phyloP scores from a whole-genome alignment of 2,888 invertebrate species.

The Herminia tarsipennalis region DNA sequence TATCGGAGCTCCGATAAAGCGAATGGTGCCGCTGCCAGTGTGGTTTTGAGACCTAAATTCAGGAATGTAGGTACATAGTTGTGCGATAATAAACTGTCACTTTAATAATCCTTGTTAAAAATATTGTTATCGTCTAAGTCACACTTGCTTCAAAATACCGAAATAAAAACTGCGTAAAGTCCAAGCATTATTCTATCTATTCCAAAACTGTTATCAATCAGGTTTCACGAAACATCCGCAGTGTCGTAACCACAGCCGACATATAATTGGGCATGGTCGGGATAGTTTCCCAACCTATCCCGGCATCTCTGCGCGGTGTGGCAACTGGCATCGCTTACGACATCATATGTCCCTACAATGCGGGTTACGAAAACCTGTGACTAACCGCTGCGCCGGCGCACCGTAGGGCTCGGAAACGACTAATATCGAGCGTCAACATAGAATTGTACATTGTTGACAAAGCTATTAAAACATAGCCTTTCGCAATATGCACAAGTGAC shows the following conservation, averaged over 20 bases:
- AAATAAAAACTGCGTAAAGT: constrained; percentile 38
- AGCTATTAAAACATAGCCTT: constrained; percentile 62
- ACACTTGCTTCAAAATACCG: constrained; percentile 1
- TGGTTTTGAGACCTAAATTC: constrained; percentile 80
- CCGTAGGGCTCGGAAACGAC: constrained; percentile 63
- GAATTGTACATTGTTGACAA: constrained; percentile 62
- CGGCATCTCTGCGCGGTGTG: constrained; percentile 78
- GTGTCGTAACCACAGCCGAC: constrained; percentile 70
- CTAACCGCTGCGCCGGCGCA: constrained; percentile 57
- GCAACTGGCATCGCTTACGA: constrained; percentile 77
- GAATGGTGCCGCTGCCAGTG: constrained; percentile 73
- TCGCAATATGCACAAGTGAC: constrained; percentile 65
- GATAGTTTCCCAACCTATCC: constrained; percentile 84
- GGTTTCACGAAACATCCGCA: constrained; percentile 66
- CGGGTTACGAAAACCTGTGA: constrained; percentile 84
- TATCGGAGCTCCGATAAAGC: constrained; percentile 82
- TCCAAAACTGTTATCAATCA: constrained; percentile 61
- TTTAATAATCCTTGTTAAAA: constrained; percentile 18
- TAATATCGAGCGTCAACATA: constrained; percentile 52
- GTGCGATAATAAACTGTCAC: constrained; percentile 20
- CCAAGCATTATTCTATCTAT: constrained; percentile 28
- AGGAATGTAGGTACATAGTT: constrained; percentile 44
- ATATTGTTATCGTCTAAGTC: constrained; percentile 18
- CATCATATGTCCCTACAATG: constrained; percentile 81
- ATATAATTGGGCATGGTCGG: constrained; percentile 80